Evolutionary conservation across 2,797 vertebrate genomes (phyloP), one percentile per base, ranked within the genome.

Genomic region (Sebastes aleutianus): DNA sequence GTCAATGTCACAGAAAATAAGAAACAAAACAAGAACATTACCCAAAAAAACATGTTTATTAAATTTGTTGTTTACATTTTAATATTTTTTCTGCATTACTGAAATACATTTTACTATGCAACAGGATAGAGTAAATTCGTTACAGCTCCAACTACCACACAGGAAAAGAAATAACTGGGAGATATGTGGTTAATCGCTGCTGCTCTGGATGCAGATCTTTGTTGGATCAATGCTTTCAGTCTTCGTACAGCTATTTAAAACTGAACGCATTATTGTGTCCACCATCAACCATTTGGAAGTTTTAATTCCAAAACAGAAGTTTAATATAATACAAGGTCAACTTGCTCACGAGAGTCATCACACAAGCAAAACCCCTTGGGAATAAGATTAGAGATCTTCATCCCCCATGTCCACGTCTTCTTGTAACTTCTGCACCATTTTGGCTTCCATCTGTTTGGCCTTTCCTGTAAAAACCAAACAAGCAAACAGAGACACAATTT

Each of bases 401-500:
- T 96, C 97, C 67, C 92, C 97, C 97, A 99, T 99, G 70, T 96
- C 95, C 93, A 98, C 95, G 18, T 99, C 97, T 76, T 99, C 95
- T 85, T 97, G 97, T 76, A 99, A 88, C 78, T 96, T 96, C 89
- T 99, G 97, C 50, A 99, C 97, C 98, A 99, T 99, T 95, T 97
- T 99, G 53, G 97, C 97, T 91, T 99, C 98, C 96, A 99, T 76
- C 47, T 95, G 89, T 88, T 97, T 99, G 89, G 96, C 93, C 93
- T 96, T 97, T 86, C 96, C 98, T 99, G 88, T 53, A 79, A 79
- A 66, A 66, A 74, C 54, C 26, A 16, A 71, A 70, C n/a, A 70
- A 39, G 32, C 5, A 66, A 56, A 70, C 1, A 50, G 5, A 29
- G 4, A 74, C 3, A 76, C 50, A 0, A 64, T 57, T 2, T 57